Conservation (phyloP, 2,113 vertebrate species). For the Nansenia antarctica region DNA sequence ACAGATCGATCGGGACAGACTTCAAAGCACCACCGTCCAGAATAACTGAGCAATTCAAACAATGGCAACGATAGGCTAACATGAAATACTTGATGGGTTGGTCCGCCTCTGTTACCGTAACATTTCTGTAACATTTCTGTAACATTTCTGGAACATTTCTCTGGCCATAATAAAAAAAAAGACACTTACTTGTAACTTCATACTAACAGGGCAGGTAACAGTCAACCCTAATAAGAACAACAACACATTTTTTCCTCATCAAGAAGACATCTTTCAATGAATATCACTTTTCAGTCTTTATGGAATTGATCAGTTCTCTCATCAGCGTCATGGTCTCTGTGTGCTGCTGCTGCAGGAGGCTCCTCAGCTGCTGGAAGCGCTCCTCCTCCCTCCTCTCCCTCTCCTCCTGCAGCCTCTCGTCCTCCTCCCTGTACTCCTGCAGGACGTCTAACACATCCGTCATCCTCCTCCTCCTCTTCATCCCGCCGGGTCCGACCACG, state of each 20-base stretch:
- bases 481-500: not conserved
- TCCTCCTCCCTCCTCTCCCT: constrained; percentile 16
- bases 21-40: not conserved
- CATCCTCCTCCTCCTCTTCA: constrained; percentile 3
- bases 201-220: not conserved
- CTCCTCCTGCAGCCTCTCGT: not conserved
- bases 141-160: not conserved
- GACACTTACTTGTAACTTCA: not conserved
- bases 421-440: constrained; percentile 13
- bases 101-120: not conserved
- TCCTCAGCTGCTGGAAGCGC: constrained; percentile 7
- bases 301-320: constrained; percentile 16
- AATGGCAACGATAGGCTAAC: not conserved
- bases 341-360: constrained; percentile 11
- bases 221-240: not conserved
- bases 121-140: not conserved
- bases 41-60: not conserved
- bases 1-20: not conserved
- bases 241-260: not conserved
- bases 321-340: constrained; percentile 6
- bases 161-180: not conserved
- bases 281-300: constrained; percentile 7
- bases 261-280: not conserved
- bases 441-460: not conserved
- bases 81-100: no score